Evolutionary conservation across 2,113 vertebrate genomes (phyloP).

Genomic region (Corynorhinus townsendii): DNA sequence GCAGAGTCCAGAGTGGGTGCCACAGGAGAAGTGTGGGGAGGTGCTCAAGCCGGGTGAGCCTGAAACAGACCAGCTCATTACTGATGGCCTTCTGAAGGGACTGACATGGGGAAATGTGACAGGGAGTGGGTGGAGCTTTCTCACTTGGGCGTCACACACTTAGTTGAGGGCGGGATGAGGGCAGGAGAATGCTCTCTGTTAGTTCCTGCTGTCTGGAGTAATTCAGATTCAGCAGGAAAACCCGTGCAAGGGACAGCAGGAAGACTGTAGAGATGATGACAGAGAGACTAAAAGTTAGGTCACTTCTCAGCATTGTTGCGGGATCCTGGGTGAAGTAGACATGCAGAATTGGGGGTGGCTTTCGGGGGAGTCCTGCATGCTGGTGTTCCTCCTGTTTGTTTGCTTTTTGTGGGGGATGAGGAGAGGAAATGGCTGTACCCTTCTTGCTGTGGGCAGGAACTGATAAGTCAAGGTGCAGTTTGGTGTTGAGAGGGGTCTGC

Average conservation of each 20-base stretch:
- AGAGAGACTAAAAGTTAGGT: not conserved
- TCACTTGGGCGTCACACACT: not conserved
- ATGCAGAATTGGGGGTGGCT: not conserved
- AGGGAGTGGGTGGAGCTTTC: not conserved
- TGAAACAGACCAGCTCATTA: not conserved
- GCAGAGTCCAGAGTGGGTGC: not conserved
- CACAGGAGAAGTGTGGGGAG: not conserved
- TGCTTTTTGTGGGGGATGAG: not conserved
- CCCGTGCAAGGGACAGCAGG: not conserved
- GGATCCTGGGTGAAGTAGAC: not conserved
- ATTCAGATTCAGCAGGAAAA: not conserved
- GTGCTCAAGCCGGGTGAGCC: not conserved
- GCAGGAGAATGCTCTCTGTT: not conserved
- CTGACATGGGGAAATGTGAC: not conserved
- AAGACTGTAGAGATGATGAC: not conserved
- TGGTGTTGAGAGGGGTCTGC: not conserved
- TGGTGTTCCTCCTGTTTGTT: not conserved
- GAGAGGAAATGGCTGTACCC: not conserved
- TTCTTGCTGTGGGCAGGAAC: not conserved
- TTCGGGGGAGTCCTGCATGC: rapidly evolving
- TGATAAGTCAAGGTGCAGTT: not conserved
- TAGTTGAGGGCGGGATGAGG: not conserved
- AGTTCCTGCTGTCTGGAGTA: not conserved
- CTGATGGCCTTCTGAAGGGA: not conserved
- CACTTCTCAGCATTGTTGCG: not conserved